Evolutionary conservation across 2,888 invertebrate genomes (phyloP).

Genomic region (Omphaloscelis lunosa): DNA sequence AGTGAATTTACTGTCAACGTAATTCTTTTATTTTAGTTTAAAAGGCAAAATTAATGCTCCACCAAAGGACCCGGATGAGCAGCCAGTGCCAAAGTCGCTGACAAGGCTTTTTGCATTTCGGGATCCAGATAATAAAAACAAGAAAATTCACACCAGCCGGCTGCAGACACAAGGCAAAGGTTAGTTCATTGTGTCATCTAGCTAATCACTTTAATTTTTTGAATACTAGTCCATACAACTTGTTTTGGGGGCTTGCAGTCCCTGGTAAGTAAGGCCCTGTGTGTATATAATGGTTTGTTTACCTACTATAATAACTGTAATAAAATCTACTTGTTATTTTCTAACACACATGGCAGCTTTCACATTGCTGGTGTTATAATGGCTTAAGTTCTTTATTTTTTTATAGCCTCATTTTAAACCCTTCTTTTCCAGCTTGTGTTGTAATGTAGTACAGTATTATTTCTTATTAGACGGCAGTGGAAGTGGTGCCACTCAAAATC

Average conservation of each 20-base stretch:
- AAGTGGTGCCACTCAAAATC: constrained; percentile 71
- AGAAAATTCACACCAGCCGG: constrained; percentile 61
- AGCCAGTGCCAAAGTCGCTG: constrained; percentile 94
- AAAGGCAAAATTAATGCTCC: constrained; percentile 94
- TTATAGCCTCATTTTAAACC: not conserved
- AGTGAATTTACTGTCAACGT: not conserved
- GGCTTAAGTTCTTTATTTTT: not conserved
- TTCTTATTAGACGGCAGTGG: constrained; percentile 31
- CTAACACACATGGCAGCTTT: too few relatives aligned
- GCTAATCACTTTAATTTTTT: not conserved
- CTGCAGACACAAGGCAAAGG: constrained; percentile 61
- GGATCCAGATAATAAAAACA: constrained; percentile 65
- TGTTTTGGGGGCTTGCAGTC: not conserved
- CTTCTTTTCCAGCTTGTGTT: not conserved
- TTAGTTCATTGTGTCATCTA: constrained; percentile 12
- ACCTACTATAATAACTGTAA: too few relatives aligned
- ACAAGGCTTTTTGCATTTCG: constrained; percentile 90
- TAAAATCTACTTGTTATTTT: not conserved
- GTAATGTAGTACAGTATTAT: not conserved
- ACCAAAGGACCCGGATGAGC: constrained; percentile 93
- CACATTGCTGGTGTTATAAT: not conserved
- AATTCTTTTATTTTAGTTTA: constrained; percentile 87
- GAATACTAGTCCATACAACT: not conserved
- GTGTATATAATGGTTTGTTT: not conserved
- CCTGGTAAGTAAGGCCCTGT: not conserved